phyloP scores from a whole-genome alignment of 1,140 invertebrate genomes.

The Drosophila chauvacae region DNA sequence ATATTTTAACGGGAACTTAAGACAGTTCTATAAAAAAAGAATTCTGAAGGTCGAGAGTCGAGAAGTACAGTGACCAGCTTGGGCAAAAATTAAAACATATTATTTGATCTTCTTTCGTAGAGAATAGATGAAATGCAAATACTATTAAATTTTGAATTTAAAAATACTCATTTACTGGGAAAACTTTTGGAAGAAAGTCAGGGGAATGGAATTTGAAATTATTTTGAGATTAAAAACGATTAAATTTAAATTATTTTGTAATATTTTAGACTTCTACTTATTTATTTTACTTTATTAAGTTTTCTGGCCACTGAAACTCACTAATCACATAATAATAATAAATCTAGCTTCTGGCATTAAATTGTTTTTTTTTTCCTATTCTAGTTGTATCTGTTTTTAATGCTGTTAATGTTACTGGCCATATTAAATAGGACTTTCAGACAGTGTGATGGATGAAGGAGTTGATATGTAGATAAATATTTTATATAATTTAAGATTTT shows the following conservation, averaged over 20 bases:
- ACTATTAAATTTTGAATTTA: background rate
- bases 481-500: background rate
- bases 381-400: no score
- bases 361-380: no score
- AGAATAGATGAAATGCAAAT: background rate
- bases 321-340: no score
- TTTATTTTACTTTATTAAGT: no score
- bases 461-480: no score
- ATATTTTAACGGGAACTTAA: background rate
- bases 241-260: no score
- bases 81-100: background rate
- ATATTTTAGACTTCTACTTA: background rate
- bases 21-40: background rate
- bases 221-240: no score
- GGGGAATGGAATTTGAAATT: background rate
- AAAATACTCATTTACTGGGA: background rate
- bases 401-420: no score
- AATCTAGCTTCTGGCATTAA: no score
- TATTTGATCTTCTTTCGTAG: background rate
- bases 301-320: no score
- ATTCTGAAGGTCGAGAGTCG: background rate
- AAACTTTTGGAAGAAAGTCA: background rate
- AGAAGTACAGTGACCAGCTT: background rate
- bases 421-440: no score
- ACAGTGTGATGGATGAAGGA: no score